A percentile compares a stretch with the other conserved stretches of the same genome.
Evolutionary conservation across 1,140 invertebrate species (phyloP).

Genomic region (Drosophila bifasciata): DNA sequence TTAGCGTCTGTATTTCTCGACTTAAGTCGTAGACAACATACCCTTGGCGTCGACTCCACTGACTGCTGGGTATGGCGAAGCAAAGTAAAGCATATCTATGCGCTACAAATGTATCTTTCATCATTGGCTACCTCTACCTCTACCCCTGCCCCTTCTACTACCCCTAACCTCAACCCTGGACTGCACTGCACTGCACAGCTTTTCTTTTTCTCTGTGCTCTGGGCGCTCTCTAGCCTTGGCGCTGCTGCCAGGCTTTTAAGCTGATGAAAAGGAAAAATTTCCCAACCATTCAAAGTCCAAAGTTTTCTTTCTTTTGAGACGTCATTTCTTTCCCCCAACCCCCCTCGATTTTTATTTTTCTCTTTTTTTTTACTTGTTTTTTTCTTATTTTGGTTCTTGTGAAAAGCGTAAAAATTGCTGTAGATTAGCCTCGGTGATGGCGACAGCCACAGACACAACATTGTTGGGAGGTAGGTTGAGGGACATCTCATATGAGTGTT

Average conservation of each 20-base stretch:
- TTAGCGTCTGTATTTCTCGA: too few relatives aligned
- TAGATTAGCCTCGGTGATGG: conserved; percentile 45
- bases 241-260: conserved; percentile 55
- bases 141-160: not conserved
- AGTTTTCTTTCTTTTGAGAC: conserved; percentile 34
- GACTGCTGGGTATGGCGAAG: not conserved
- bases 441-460: conserved; percentile 20
- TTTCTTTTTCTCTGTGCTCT: conserved; percentile 57
- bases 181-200: conserved; percentile 9
- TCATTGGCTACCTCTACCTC: conserved; percentile 29
- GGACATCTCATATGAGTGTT: conserved; percentile 45
- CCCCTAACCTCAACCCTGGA: too few relatives aligned
- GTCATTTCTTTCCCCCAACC: not conserved
- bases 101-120: conserved; percentile 64
- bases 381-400: conserved; percentile 12
- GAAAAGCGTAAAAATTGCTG: conserved; percentile 63
- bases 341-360: conserved; percentile 16
- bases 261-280: conserved; percentile 71
- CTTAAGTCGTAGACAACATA: too few relatives aligned
- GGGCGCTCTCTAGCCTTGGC: conserved; percentile 22
- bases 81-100: conserved; percentile 46
- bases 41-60: too few relatives aligned
- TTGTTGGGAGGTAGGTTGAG: conserved; percentile 38
- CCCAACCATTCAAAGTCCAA: conserved; percentile 49
- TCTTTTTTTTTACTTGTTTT: conserved; percentile 7